Conservation (phyloP, 2,888 invertebrate species). For the Macrophya alboannulata region DNA sequence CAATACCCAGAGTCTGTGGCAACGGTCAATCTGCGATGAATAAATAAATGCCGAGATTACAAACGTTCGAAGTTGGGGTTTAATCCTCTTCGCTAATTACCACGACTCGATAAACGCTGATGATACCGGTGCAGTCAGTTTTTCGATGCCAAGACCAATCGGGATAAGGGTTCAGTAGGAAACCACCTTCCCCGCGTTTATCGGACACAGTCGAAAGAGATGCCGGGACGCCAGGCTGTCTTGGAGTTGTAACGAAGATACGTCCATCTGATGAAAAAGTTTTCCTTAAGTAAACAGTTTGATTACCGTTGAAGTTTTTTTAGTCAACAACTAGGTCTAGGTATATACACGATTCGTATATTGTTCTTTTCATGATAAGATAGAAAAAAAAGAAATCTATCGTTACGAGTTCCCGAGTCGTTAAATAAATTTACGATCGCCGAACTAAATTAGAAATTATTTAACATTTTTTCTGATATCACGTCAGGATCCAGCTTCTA, state of each 20-base stretch:
- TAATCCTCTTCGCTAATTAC: constrained; percentile 79
- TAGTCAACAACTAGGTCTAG: constrained; percentile 1
- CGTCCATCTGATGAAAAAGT: constrained; percentile 62
- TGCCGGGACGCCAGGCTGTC: constrained; percentile 85
- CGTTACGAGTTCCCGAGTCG: constrained; percentile 1
- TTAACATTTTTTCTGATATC: constrained; percentile 21
- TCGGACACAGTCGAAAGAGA: constrained; percentile 84
- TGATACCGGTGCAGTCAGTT: constrained; percentile 85
- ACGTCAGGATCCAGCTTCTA: background rate
- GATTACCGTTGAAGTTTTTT: constrained; percentile 34
- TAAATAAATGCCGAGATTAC: constrained; percentile 66
- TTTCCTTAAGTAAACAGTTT: constrained; percentile 31
- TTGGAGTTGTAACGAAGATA: constrained; percentile 87
- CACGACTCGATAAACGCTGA: constrained; percentile 88
- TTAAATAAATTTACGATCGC: background rate
- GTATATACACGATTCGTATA: background rate
- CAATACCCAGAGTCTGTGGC: constrained; percentile 87
- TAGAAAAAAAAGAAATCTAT: background rate
- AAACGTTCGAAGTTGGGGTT: background rate
- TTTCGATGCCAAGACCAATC: constrained; percentile 83
- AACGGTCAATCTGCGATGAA: constrained; percentile 84
- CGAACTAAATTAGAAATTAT: background rate
- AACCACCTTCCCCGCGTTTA: constrained; percentile 77
- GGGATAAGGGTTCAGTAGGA: constrained; percentile 84
- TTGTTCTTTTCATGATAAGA: background rate